Conservation (phyloP, 2,888 invertebrate genomes). For the Trisateles emortualis region DNA sequence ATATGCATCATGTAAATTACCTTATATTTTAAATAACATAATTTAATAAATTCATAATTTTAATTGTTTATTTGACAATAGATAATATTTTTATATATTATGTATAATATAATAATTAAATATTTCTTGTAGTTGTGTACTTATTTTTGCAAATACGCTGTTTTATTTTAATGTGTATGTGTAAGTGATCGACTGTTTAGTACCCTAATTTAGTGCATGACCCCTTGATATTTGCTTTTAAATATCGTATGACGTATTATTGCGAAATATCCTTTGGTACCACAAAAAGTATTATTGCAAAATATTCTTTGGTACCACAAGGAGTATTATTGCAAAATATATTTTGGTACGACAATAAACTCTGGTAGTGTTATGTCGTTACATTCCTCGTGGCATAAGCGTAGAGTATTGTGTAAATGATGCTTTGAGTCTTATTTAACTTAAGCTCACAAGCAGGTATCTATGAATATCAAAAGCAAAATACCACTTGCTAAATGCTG, state of each 20-base stretch:
- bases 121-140: constrained; percentile 38
- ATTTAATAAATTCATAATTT: no score
- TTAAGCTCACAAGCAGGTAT: no score
- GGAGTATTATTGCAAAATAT: not conserved
- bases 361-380: no score
- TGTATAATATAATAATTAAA: constrained; percentile 21
- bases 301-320: not conserved
- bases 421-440: no score
- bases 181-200: constrained; percentile 46
- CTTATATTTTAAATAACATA: no score
- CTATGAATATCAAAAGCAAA: no score
- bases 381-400: no score
- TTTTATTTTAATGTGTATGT: constrained; percentile 40
- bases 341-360: not conserved
- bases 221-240: constrained; percentile 36
- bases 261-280: constrained; percentile 18
- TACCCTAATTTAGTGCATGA: constrained; percentile 41
- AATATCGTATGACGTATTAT: constrained; percentile 22
- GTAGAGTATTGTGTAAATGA: no score
- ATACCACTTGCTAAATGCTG: no score
- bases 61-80: no score
- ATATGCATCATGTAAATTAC: no score
- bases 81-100: not conserved
- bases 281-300: no score
- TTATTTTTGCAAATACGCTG: constrained; percentile 40